Evolutionary conservation across 2,113 vertebrate species (phyloP).

Genomic region (Panthera leo): DNA sequence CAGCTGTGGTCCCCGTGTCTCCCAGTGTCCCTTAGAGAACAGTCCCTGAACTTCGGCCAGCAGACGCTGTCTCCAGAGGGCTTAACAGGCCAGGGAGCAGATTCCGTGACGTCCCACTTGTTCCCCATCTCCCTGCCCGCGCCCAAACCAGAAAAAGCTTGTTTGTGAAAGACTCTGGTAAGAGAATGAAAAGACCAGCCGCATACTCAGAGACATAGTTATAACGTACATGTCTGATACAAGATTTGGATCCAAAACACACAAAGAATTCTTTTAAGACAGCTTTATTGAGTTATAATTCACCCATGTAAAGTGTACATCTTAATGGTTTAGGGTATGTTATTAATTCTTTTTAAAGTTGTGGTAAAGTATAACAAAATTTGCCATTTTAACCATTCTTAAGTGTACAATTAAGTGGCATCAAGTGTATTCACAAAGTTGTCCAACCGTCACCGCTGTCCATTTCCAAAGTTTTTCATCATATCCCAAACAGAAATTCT

Average conservation of each 20-base stretch:
- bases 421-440: background rate
- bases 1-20: background rate
- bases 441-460: background rate
- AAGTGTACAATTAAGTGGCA: background rate
- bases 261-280: slow-evolving; percentile 13
- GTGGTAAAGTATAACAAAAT: background rate
- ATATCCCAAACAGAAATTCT: background rate
- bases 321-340: background rate
- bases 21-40: background rate
- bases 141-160: background rate
- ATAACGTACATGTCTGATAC: background rate
- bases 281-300: slow-evolving; percentile 6
- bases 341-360: slow-evolving; percentile 9
- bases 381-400: background rate
- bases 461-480: background rate
- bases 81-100: background rate
- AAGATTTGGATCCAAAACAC: background rate
- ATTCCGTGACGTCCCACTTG: background rate
- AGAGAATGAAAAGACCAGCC: slow-evolving; percentile 18
- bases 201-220: background rate
- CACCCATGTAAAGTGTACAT: background rate
- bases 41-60: background rate
- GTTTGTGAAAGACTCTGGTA: background rate
- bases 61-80: background rate
- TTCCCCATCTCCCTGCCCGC: background rate